Percentiles rank a stretch among this genome's conserved stretches.
phyloP scores from a whole-genome alignment of 2,113 vertebrate genomes.

The Xenus cinereus region DNA sequence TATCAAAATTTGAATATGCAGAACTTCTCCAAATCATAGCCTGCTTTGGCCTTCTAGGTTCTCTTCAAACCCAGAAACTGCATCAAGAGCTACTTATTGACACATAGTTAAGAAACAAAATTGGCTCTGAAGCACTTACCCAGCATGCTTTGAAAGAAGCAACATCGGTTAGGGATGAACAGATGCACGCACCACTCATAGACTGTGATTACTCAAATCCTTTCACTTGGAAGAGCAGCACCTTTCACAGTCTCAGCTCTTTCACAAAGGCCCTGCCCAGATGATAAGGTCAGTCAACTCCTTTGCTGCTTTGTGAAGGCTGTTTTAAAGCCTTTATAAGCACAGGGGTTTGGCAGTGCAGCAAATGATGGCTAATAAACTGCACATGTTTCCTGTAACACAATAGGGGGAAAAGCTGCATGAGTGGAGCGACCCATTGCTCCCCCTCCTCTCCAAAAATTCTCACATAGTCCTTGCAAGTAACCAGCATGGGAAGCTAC shows the following conservation, averaged over 20 bases:
- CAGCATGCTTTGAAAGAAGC: background rate
- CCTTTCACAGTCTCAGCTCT: background rate
- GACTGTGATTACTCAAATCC: background rate
- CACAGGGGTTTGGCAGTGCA: background rate
- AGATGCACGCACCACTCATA: fast-evolving
- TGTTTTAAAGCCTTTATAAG: background rate
- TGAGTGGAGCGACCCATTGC: background rate
- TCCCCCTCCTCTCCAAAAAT: background rate
- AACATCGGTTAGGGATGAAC: background rate
- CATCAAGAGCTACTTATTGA: background rate
- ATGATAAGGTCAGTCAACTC: background rate
- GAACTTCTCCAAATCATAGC: background rate
- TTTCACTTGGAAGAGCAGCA: background rate
- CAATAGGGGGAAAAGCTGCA: background rate
- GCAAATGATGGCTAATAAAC: background rate
- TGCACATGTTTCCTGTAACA: background rate
- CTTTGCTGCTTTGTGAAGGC: background rate
- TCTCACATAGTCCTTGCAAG: too few relatives aligned
- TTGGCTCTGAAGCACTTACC: background rate
- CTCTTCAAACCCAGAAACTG: background rate
- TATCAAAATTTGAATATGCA: background rate
- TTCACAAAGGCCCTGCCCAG: background rate
- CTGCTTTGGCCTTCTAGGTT: background rate
- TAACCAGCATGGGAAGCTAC: background rate
- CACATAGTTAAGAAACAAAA: background rate